Percentiles rank a stretch among this genome's conserved stretches.
phyloP scores from a whole-genome alignment of 2,888 invertebrate species.

The Petrolisthes manimaculis region DNA sequence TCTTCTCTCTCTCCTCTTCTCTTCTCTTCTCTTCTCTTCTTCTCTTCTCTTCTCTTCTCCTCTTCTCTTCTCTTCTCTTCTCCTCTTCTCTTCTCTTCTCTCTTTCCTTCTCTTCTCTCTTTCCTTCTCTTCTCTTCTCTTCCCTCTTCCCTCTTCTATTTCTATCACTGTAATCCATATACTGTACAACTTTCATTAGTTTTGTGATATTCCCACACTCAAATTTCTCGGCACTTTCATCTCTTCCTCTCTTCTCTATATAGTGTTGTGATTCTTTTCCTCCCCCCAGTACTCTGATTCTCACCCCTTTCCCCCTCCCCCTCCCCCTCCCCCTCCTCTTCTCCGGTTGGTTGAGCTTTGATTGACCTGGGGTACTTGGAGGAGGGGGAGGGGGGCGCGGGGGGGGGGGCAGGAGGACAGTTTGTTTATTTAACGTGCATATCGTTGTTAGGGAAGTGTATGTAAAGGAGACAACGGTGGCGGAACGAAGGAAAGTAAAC shows the following conservation, averaged over 20 bases:
- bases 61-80: background rate
- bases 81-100: background rate
- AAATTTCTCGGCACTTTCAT: background rate
- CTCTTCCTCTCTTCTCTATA: background rate
- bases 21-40: background rate
- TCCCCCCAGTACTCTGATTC: background rate
- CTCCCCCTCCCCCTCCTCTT: background rate
- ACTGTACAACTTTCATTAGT: no score
- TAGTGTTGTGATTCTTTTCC: background rate
- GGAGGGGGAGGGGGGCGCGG: background rate
- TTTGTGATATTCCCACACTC: background rate
- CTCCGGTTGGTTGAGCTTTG: no score
- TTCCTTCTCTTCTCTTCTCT: background rate
- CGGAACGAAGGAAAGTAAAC: background rate
- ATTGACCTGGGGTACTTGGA: background rate
- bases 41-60: background rate
- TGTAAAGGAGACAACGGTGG: background rate
- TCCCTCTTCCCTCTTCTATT: background rate
- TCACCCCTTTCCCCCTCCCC: background rate
- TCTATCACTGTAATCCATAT: background rate
- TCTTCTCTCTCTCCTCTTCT: background rate
- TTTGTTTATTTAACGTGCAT: constrained; percentile 1
- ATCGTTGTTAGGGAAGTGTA: background rate
- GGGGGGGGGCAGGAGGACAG: background rate
- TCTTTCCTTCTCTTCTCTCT: background rate